Evolutionary conservation across 2,113 vertebrate species (phyloP).

Genomic region (Vicugna pacos): DNA sequence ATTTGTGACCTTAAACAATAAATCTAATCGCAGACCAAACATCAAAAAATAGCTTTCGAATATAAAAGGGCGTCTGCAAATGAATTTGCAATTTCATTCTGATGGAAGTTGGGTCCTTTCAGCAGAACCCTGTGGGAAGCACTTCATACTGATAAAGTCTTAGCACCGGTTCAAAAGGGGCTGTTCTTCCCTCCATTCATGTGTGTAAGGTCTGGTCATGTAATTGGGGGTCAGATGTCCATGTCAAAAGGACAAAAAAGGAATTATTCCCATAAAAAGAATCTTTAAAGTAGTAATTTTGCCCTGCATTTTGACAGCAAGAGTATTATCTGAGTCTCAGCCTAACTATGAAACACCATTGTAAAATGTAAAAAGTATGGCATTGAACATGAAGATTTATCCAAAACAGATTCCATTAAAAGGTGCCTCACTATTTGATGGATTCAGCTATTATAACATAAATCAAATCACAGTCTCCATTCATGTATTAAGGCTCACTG

Average conservation of each 20-base stretch:
- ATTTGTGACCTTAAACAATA: conserved; percentile 74
- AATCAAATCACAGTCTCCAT: conserved; percentile 48
- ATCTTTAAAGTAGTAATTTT: conserved; percentile 63
- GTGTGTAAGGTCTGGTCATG: conserved; percentile 58
- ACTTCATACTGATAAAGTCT: conserved; percentile 67
- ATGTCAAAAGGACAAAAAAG: conserved; percentile 75
- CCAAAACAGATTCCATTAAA: neutral
- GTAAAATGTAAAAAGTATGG: conserved; percentile 35
- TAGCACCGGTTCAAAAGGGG: conserved; percentile 47
- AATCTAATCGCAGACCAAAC: conserved; percentile 75
- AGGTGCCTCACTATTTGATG: neutral
- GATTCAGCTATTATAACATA: conserved; percentile 17
- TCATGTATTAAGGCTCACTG: neutral
- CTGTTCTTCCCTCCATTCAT: conserved; percentile 67
- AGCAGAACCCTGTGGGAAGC: conserved; percentile 69
- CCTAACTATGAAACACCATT: neutral
- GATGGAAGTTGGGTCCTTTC: conserved; percentile 62
- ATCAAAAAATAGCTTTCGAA: conserved; percentile 77
- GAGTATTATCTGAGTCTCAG: neutral
- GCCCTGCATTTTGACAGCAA: conserved; percentile 46
- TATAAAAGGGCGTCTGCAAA: conserved; percentile 60
- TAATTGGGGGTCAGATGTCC: conserved; percentile 74
- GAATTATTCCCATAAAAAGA: conserved; percentile 60
- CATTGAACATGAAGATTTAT: conserved; percentile 17
- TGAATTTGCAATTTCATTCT: conserved; percentile 74